A percentile compares a stretch with the other conserved stretches of the same genome.
These are phyloP conservation scores for Zonotrichia leucophrys DNA, from an alignment of 2,113 vertebrate species.

Conservation along the genomic window DNA sequence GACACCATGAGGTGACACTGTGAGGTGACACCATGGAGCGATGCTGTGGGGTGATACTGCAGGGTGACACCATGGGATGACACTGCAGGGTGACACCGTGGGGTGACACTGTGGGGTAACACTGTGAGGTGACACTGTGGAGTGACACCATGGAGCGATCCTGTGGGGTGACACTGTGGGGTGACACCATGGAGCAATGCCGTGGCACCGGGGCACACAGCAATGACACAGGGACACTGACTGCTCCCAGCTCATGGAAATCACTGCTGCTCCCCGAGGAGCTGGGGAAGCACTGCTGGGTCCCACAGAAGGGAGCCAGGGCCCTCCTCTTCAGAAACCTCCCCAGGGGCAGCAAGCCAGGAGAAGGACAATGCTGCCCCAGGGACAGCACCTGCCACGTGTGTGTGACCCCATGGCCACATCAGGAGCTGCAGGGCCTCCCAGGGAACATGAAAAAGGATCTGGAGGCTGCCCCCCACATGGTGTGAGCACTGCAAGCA, in stretches of 20 bases:
- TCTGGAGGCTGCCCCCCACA: background rate
- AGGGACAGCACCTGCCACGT: background rate
- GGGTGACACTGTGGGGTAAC: too few relatives aligned
- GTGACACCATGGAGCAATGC: rapidly evolving
- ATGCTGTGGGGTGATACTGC: background rate
- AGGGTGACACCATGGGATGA: too few relatives aligned
- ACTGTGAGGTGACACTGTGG: too few relatives aligned
- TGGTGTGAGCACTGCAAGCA: background rate
- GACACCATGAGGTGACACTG: rapidly evolving
- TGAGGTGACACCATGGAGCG: rapidly evolving
- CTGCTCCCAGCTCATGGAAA: background rate
- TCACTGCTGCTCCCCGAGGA: rapidly evolving
- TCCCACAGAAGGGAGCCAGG: rapidly evolving
- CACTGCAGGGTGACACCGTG: too few relatives aligned
- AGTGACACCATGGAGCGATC: too few relatives aligned
- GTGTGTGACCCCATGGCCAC: rapidly evolving
- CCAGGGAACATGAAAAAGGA: background rate
- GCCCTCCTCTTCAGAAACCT: background rate
- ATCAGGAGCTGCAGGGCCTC: background rate
- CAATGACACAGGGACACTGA: rapidly evolving
- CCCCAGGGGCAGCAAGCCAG: rapidly evolving
- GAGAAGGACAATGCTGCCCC: rapidly evolving
- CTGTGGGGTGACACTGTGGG: rapidly evolving
- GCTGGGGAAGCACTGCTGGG: rapidly evolving
- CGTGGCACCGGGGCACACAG: rapidly evolving